These are phyloP conservation scores for Delphinus delphis DNA, from an alignment of 2,113 vertebrate genomes.

Conservation along the genomic window DNA sequence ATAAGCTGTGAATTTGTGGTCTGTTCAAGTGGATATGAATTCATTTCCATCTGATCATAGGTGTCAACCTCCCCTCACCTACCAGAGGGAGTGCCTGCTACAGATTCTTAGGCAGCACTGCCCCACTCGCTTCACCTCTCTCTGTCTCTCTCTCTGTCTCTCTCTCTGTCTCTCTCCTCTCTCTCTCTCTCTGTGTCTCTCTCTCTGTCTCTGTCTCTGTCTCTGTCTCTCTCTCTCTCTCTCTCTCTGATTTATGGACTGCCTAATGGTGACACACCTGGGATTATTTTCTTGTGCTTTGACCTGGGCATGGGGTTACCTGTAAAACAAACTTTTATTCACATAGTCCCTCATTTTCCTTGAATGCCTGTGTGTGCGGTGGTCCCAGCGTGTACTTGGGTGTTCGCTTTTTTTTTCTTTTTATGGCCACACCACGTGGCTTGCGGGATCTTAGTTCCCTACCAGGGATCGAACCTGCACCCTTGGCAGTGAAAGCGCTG, in stretches of 20 bases:
- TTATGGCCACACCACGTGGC: too few relatives aligned
- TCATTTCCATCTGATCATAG: neutral
- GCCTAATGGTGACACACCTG: neutral
- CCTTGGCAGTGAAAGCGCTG: too few relatives aligned
- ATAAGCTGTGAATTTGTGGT: neutral
- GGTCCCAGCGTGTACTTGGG: neutral
- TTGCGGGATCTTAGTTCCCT: too few relatives aligned
- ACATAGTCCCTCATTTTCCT: neutral
- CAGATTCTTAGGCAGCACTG: too few relatives aligned
- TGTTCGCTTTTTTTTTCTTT: too few relatives aligned
- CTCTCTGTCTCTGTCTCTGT: too few relatives aligned
- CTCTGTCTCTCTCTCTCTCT: too few relatives aligned
- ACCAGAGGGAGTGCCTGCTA: rapidly evolving
- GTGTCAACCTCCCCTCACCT: neutral
- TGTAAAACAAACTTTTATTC: neutral
- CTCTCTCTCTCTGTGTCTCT: too few relatives aligned
- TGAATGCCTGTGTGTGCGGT: neutral
- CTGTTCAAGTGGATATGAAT: neutral
- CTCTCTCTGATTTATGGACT: neutral
- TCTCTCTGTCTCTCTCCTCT: too few relatives aligned
- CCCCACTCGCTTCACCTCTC: neutral
- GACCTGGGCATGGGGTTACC: rapidly evolving
- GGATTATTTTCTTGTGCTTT: neutral
- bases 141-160: too few relatives aligned
- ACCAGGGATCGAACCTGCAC: too few relatives aligned